These are phyloP conservation scores for Eubasilissa regina DNA, from an alignment of 1,140 invertebrate species.

Conservation along the genomic window DNA sequence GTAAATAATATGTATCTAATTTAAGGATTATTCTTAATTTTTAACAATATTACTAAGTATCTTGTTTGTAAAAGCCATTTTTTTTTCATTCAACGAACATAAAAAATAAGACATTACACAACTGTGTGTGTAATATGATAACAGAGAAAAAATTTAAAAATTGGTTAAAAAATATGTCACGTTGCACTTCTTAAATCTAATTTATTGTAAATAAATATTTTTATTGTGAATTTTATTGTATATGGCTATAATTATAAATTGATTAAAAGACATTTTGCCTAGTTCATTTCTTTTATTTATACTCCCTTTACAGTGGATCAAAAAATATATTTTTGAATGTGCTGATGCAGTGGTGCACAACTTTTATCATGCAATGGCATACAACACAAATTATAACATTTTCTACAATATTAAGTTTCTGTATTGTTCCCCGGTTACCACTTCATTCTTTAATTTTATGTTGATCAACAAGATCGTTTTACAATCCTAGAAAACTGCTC, in stretches of 20 bases:
- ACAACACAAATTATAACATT: too few relatives aligned
- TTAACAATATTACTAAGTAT: background rate
- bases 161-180: background rate
- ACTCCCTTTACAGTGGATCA: background rate
- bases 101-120: background rate
- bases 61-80: constrained; percentile 14
- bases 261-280: constrained; percentile 43
- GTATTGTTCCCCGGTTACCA: too few relatives aligned
- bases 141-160: background rate
- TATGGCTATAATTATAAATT: constrained; percentile 31
- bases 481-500: too few relatives aligned
- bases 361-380: too few relatives aligned
- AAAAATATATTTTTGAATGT: too few relatives aligned
- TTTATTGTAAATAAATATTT: constrained; percentile 40
- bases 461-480: too few relatives aligned
- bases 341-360: too few relatives aligned
- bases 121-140: background rate
- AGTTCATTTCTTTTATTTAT: background rate
- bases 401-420: too few relatives aligned
- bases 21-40: constrained; percentile 4
- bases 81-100: constrained; percentile 24
- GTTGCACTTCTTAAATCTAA: constrained; percentile 12
- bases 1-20: constrained; percentile 14
- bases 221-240: constrained; percentile 31
- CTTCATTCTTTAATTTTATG: too few relatives aligned